These are phyloP conservation scores for Periophthalmodon schlosseri DNA, from an alignment of 2,113 vertebrate species.

Conservation along the genomic window DNA sequence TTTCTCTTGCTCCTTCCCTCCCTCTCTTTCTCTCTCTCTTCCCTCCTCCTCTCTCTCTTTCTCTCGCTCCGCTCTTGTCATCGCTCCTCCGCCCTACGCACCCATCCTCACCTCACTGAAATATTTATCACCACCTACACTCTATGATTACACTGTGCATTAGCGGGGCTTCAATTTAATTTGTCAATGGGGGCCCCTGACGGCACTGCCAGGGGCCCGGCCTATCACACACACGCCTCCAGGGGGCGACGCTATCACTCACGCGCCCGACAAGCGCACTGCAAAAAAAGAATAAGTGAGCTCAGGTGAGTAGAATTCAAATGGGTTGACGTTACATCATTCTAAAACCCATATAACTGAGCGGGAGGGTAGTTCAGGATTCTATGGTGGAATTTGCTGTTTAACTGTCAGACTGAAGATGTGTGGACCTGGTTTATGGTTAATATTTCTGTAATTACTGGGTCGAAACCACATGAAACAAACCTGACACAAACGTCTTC, in stretches of 20 bases:
- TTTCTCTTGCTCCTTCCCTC: conserved; percentile 39
- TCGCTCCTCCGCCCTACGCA: conserved; percentile 13
- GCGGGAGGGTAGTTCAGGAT: no score
- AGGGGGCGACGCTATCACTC: conserved; percentile 61
- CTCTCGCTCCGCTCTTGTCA: background rate
- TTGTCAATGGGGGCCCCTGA: conserved; percentile 43
- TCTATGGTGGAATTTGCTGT: no score
- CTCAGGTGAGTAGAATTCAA: background rate
- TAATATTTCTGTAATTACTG: no score
- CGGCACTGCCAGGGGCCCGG: conserved; percentile 54
- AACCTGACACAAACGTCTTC: no score
- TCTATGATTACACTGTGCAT: conserved; percentile 60
- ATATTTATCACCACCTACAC: conserved; percentile 56
- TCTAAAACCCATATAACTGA: no score
- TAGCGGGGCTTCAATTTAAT: conserved; percentile 66
- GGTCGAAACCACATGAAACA: no score
- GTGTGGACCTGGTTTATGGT: no score
- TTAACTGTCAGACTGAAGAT: no score
- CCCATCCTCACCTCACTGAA: conserved; percentile 60
- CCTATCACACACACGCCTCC: conserved; percentile 68
- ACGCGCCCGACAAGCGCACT: conserved; percentile 62
- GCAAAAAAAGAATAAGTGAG: background rate
- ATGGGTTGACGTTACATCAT: no score
- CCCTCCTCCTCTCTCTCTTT: conserved; percentile 30
- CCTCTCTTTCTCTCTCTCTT: conserved; percentile 30